phyloP scores from a whole-genome alignment of 2,113 vertebrate species.

The Brachyhypopomus gauderio region DNA sequence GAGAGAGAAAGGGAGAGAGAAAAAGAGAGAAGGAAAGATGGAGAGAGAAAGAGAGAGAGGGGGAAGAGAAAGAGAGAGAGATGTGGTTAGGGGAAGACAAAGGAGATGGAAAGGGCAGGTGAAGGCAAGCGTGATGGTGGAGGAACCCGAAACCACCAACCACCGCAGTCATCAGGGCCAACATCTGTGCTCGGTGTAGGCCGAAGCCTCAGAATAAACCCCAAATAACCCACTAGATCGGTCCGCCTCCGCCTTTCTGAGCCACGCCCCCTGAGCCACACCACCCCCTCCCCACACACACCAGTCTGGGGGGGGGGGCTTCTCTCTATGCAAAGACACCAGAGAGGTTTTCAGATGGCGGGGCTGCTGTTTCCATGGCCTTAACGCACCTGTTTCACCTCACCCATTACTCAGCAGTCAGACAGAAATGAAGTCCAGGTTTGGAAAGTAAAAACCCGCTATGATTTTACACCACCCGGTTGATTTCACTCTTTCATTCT shows the following conservation, averaged over 20 bases:
- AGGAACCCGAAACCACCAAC: conserved; percentile 29
- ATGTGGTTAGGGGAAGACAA: conserved; percentile 11
- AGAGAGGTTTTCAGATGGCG: too few relatives aligned
- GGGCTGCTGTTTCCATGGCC: too few relatives aligned
- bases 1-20: neutral
- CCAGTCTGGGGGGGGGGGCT: too few relatives aligned
- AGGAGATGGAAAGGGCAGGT: conserved; percentile 5
- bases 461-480: too few relatives aligned
- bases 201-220: conserved; percentile 53
- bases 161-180: conserved; percentile 42
- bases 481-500: too few relatives aligned
- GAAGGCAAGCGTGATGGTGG: neutral
- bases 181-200: conserved; percentile 41
- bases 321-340: too few relatives aligned
- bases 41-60: conserved; percentile 4
- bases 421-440: too few relatives aligned
- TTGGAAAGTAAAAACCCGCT: too few relatives aligned
- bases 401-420: too few relatives aligned
- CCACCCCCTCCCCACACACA: neutral
- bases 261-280: neutral
- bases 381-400: too few relatives aligned
- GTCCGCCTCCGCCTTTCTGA: neutral
- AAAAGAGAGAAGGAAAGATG: neutral
- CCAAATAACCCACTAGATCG: conserved; percentile 50
- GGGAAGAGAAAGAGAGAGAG: neutral